Conservation (phyloP, 2,113 vertebrate species). For the Tachysurus vachellii region DNA sequence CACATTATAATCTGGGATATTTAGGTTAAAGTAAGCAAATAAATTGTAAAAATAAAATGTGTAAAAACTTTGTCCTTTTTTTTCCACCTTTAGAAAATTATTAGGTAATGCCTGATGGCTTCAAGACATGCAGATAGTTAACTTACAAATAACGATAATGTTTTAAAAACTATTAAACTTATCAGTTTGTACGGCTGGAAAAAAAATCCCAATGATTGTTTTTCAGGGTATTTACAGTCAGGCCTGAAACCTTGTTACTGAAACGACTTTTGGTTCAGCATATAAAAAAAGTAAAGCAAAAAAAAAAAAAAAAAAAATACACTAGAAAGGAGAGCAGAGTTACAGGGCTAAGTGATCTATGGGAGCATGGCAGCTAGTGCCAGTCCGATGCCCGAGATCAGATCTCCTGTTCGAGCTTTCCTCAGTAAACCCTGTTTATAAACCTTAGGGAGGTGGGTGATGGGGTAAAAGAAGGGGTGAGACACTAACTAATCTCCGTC, state of each 20-base stretch:
- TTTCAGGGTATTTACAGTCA: slow-evolving; percentile 72
- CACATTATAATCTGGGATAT: slow-evolving; percentile 82
- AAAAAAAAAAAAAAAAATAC: slow-evolving; percentile 25
- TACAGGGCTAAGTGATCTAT: slow-evolving; percentile 60
- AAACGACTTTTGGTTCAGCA: slow-evolving; percentile 78
- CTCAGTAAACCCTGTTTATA: slow-evolving; percentile 77
- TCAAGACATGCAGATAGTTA: slow-evolving; percentile 81
- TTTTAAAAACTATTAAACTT: slow-evolving; percentile 78
- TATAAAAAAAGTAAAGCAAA: slow-evolving; percentile 76
- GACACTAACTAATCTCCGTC: slow-evolving; percentile 32
- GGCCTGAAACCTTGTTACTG: slow-evolving; percentile 69
- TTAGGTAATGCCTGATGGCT: slow-evolving; percentile 77
- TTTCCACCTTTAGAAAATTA: slow-evolving; percentile 67
- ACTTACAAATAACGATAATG: slow-evolving; percentile 81
- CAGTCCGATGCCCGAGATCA: slow-evolving; percentile 57
- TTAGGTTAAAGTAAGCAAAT: slow-evolving; percentile 73
- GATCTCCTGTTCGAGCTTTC: slow-evolving; percentile 48
- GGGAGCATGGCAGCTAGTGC: slow-evolving; percentile 60
- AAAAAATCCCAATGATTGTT: slow-evolving; percentile 73
- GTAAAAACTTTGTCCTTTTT: slow-evolving; percentile 72
- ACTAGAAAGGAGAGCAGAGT: slow-evolving; percentile 42
- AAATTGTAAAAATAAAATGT: slow-evolving; percentile 80
- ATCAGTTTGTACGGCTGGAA: slow-evolving; percentile 68
- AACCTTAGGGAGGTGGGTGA: slow-evolving; percentile 64
- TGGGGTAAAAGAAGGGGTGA: slow-evolving; percentile 35